These are phyloP conservation scores for Mesitornis unicolor DNA, from an alignment of 2,113 vertebrate species.

Conservation along the genomic window DNA sequence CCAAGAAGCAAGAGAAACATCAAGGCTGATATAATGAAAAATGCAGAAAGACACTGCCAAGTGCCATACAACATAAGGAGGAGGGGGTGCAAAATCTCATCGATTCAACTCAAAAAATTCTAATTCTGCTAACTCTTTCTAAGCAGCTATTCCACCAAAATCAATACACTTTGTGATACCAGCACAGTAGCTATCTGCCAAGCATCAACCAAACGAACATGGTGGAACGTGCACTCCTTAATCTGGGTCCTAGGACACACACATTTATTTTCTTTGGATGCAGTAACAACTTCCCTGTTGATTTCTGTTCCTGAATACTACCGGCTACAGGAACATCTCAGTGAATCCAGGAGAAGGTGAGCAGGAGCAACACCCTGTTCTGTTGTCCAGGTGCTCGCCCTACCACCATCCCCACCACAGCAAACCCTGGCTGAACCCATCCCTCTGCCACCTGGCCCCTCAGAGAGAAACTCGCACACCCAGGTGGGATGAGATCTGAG, in stretches of 20 bases:
- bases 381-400: neutral
- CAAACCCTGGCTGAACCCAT: neutral
- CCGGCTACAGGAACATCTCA: neutral
- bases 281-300: neutral
- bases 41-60: neutral
- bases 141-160: neutral
- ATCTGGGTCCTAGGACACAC: neutral
- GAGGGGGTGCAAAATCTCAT: neutral
- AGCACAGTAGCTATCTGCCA: neutral
- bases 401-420: neutral
- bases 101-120: neutral
- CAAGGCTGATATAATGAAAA: neutral
- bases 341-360: neutral
- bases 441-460: neutral
- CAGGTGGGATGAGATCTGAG: neutral
- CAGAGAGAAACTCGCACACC: accelerated
- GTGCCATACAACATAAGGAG: accelerated
- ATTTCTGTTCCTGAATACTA: neutral
- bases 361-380: neutral
- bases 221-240: neutral
- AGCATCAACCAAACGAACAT: neutral
- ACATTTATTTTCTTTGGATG: neutral
- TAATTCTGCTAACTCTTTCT: neutral
- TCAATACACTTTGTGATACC: neutral
- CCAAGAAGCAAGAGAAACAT: neutral